These are phyloP conservation scores for Holocentrus rufus DNA, from an alignment of 2,797 vertebrate genomes.

Conservation along the genomic window DNA sequence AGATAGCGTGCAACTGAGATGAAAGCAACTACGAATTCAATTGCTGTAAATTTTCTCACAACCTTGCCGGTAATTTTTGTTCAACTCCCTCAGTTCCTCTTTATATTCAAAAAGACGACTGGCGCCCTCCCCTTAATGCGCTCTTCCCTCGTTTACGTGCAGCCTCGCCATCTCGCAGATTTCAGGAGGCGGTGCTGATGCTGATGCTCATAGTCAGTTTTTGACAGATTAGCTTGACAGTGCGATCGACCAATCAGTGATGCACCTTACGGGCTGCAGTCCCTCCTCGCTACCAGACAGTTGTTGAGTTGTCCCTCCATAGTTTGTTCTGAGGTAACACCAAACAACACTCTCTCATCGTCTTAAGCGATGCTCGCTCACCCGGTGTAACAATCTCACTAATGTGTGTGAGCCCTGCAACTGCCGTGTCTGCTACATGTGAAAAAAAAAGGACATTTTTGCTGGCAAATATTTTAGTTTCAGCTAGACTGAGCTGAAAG, in stretches of 20 bases:
- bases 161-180: conserved; percentile 11
- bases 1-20: no score
- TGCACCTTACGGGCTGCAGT: conserved; percentile 12
- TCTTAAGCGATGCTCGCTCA: no score
- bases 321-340: no score
- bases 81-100: not conserved
- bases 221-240: conserved; percentile 18
- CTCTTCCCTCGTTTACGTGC: not conserved
- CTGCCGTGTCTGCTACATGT: no score
- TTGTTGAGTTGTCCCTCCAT: not conserved
- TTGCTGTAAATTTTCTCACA: not conserved
- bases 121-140: not conserved
- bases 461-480: no score
- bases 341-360: no score
- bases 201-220: conserved; percentile 37
- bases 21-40: no score
- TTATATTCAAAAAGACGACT: no score
- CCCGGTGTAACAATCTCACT: no score
- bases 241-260: not conserved
- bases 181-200: conserved; percentile 1
- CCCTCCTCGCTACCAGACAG: not conserved
- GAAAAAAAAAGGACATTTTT: not conserved
- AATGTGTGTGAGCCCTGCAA: no score
- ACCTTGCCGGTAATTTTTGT: not conserved
- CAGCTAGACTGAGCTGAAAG: no score